Percentiles rank a stretch among this genome's conserved stretches.
Conservation (phyloP, 2,113 vertebrate species). For the Turdus rufiventris region DNA sequence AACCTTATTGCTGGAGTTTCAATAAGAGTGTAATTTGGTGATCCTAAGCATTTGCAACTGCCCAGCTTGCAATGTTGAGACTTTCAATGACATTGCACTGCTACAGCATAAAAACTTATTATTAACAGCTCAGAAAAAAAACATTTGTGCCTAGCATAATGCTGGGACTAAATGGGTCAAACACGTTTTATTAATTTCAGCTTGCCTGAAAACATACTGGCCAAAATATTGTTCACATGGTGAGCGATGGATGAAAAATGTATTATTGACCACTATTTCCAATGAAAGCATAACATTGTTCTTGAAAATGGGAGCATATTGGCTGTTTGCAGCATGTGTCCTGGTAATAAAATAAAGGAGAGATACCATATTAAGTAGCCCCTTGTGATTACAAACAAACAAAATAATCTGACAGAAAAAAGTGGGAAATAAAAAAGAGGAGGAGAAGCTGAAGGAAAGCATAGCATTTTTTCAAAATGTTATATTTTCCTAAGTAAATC, state of each 20-base stretch:
- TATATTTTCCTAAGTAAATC: background rate
- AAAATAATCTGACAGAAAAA: background rate
- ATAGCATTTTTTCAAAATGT: background rate
- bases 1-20: background rate
- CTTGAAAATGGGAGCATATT: background rate
- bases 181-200: background rate
- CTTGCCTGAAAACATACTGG: background rate
- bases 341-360: background rate
- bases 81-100: background rate
- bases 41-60: background rate
- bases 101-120: background rate
- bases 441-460: background rate
- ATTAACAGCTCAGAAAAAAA: background rate
- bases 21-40: background rate
- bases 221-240: background rate
- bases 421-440: accelerated
- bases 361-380: background rate
- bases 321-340: background rate
- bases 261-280: background rate
- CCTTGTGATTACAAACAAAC: background rate
- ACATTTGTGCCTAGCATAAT: background rate
- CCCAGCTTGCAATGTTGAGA: background rate
- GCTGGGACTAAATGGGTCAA: accelerated
- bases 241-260: background rate
- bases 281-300: background rate